Evolutionary conservation across 2,888 invertebrate species (phyloP), one percentile per base, ranked within the genome.

Genomic region (Pachydiplax longipennis): DNA sequence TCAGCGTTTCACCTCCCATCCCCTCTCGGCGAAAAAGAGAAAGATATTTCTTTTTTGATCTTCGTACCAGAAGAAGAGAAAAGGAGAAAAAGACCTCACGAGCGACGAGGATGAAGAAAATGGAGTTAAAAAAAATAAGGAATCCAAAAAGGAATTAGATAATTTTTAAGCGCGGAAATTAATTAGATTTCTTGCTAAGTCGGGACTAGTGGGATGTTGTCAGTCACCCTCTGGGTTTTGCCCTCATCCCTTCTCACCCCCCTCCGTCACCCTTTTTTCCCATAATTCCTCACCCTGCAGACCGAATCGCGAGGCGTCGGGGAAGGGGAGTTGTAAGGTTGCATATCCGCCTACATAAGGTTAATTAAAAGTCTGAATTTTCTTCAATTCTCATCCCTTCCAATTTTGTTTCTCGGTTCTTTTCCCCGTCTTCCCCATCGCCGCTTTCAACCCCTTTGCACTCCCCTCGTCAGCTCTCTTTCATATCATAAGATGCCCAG

Each of bases 321-420:
- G 44, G 58, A 3, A 5, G 12, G 61, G 65, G 37, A 61, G 61
- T 87, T 87, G 37, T 87, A 87, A 40, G 87, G 87, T 65, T 87
- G 87, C 87, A 61, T 37, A 61, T 80, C 81, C 44, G 40, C 61
- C 81, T 80, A 58, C 90, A 44, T 81, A 37, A 90, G 58, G 90
- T 81, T 90, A 90, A 90, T 90, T 90, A 90, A 90, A 90, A 90
- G 90, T 90, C 81, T 48, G 80, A 80, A 37, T 80, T 44, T 81
- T 90, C 81, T 90, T 58, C 80, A 81, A 58, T 61, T 80, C 35
- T 18, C 65, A 12, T 61, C 87, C 61, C 37, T 65, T 44, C 81
- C 53, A 31, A 44, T 90, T 80, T 80, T 73, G 48, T 44, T 90
- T 80, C 58, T 48, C 40, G 73, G 73, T 73, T 73, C 73, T 73